Conservation (phyloP, 2,113 vertebrate species). For the Regulus satrapa region DNA sequence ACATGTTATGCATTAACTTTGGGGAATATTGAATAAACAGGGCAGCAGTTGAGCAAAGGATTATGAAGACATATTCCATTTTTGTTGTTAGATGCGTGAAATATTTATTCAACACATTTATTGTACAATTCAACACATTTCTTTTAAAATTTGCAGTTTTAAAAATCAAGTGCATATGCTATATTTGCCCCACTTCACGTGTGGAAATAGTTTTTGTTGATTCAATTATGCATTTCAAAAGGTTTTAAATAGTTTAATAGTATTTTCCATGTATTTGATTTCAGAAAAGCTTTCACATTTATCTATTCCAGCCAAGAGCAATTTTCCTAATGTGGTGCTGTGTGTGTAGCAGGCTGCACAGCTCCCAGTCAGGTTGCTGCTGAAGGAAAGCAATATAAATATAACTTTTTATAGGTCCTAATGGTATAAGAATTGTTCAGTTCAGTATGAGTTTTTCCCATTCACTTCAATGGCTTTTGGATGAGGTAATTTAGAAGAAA, state of each 20-base stretch:
- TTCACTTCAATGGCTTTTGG: not conserved
- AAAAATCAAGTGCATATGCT: not conserved
- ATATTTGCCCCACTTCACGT: not conserved
- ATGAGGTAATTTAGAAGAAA: conserved; percentile 18
- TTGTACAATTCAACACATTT: not conserved
- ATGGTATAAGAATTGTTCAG: not conserved
- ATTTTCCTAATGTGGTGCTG: not conserved
- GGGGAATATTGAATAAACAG: not conserved
- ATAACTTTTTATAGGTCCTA: not conserved
- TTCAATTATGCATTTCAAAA: not conserved
- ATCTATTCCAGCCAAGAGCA: not conserved
- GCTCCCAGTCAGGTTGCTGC: not conserved
- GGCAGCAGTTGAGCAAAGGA: not conserved
- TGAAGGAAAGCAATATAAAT: not conserved
- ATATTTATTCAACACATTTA: not conserved
- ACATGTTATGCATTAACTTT: not conserved
- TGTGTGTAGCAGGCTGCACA: not conserved
- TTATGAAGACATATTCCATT: not conserved
- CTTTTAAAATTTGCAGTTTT: not conserved
- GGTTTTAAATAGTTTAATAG: not conserved
- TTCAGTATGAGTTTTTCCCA: not conserved
- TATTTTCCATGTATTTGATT: not conserved
- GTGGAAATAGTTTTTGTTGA: not conserved
- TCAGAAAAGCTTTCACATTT: not conserved
- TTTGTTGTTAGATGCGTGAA: not conserved